Base-by-base conservation (phyloP, 2,113 vertebrate genomes). In the Psephotus haematonotus region DNA sequence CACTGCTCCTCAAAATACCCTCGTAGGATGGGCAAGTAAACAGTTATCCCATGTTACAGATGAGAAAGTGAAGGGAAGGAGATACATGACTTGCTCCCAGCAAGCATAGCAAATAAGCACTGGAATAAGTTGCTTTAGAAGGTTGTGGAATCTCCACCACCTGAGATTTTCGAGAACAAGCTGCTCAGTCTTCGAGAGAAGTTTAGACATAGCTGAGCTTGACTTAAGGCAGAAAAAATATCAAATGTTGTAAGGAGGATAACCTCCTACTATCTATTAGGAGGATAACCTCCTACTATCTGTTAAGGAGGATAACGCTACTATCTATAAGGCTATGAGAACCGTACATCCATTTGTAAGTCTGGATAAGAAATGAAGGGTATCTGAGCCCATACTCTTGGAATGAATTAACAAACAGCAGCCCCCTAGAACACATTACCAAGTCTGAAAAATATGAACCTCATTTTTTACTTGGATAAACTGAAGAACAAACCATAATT, bases 91-190 rank as follows among this genome's bases (percentile, higher is more conserved):
- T 37, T 81, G 75, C 17, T 20, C 14, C 2, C 20, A 70, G 41
- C 31, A 80, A 77, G 14, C 11, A 46, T 0, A 70, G 20, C 31
- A 12, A 65, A 87, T n/a, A 57, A 87, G 62, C 29, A 47, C 59
- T 57, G 70, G 24, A 80, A 18, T 53, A 69, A 81, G 17, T n/a
- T 78, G 33, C 31, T 55, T 88, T 35, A 88, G 90, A 62, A 70
- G 17, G 25, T 1, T 14, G 7, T 83, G 31, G 49, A 62, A 77
- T 53, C 59, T 86, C 60, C 23, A 65, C 29, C 41, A 70, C 7
- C 29, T 43, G 53, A 67, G 11, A 86, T 90, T 92, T 93, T 86
- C 41, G 59, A 63, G 20, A 79, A 52, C 35, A 86, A 79, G 59
- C 19, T 86, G 37, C 3, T 13, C 6, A 86, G 80, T 27, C 28